Evolutionary conservation across 1,140 invertebrate genomes (phyloP).

Genomic region (Cydia amplana): DNA sequence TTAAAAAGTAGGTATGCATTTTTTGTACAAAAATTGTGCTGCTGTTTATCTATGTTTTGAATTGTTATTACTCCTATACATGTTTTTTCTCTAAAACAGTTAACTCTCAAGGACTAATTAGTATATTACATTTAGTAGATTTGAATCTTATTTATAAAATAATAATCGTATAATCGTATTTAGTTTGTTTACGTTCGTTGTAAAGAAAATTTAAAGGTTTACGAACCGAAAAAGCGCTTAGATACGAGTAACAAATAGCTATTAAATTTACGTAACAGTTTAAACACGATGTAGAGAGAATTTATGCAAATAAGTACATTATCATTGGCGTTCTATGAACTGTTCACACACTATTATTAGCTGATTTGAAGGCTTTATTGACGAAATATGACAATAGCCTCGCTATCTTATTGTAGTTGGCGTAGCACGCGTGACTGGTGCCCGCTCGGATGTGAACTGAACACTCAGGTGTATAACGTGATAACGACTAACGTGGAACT

Average conservation of each 20-base stretch:
- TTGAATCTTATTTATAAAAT: too few species aligned
- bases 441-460: constrained; percentile 49
- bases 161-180: too few species aligned
- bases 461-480: constrained; percentile 40
- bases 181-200: too few species aligned
- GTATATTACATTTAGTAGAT: too few species aligned
- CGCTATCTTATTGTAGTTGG: constrained; percentile 52
- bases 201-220: too few species aligned
- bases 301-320: background rate
- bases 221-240: background rate
- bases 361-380: constrained; percentile 20
- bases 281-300: background rate
- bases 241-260: background rate
- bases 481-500: constrained; percentile 28
- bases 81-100: too few species aligned
- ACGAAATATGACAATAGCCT: constrained; percentile 49
- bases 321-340: background rate
- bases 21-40: too few species aligned
- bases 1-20: too few species aligned
- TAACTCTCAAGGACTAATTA: too few species aligned
- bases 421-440: constrained; percentile 53
- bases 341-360: constrained; percentile 13
- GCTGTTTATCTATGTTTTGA: too few species aligned
- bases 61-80: too few species aligned
- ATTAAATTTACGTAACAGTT: background rate